Evolutionary conservation across 2,113 vertebrate genomes (phyloP), one percentile per base, ranked within the genome.

Genomic region (Leptobrachium ailaonicum): DNA sequence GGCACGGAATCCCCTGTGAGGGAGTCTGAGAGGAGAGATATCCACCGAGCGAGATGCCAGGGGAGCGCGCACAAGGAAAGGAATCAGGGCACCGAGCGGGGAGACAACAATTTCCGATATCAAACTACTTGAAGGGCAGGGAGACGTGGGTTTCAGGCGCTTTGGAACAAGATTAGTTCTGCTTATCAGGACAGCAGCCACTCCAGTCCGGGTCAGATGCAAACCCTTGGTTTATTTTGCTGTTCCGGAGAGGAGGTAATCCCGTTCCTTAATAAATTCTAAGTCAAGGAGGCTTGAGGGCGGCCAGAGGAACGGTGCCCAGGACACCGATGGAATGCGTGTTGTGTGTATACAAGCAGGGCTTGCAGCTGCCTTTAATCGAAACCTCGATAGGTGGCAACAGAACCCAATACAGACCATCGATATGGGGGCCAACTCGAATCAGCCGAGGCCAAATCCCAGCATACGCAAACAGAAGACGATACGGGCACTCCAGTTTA

Each of bases 11-110:
- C 71, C 78, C 78, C 64, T 60, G 71, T 20, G 71, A 45, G 50
- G 14, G 78, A 56, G 63, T n/a, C 78, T 80, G 78, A 74, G 78
- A 62, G 6, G 71, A 47, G 78, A 80, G 78, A 80, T 80, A 80
- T 80, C 45, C 66, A n/a, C 20, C 10, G 60, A 44, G 50, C 42
- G 45, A 43, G 53, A 70, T 67, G 70, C 77, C 77, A 80, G 47
- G 62, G 47, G 60, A 64, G 50, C 66, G 47, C 20, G 66, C 41
- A 32, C 20, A 62, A 68, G 60, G 50, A 14, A 47, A 32, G 66
- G 56, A 64, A 54, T 50, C 7, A 42, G 69, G 77, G 64, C 77
- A 79, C n/a, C 32, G 71, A 73, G 78, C 71, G n/a, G 9, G 63
- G 71, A 60, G 71, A 68, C 41, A 6, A 12, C 60, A 73, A 73